These are phyloP conservation scores for Heliconius cydno DNA, from an alignment of 2,888 invertebrate genomes.

Conservation along the genomic window DNA sequence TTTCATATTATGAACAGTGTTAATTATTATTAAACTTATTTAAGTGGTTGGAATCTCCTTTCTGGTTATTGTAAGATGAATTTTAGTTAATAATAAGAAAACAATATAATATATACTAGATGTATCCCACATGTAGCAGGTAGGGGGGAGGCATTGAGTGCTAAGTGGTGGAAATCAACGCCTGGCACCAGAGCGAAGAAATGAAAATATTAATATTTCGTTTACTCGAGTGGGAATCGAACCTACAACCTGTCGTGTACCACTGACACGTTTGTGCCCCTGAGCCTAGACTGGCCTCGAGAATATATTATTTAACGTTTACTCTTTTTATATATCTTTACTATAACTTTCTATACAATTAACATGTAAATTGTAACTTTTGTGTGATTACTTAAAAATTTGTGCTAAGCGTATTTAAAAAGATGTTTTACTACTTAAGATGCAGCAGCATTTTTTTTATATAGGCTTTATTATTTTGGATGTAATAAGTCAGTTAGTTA, in stretches of 20 bases:
- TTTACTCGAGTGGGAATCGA: too few species aligned
- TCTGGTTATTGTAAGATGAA: neutral
- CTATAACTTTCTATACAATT: neutral
- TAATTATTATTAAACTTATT: constrained; percentile 52
- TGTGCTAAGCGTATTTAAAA: neutral
- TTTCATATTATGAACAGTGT: constrained; percentile 64
- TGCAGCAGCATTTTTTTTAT: neutral
- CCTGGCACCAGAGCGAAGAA: too few species aligned
- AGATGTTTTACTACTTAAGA: neutral
- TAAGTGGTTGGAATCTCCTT: neutral
- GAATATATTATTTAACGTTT: too few species aligned
- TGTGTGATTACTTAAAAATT: neutral
- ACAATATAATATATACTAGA: neutral
- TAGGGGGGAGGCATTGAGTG: too few species aligned
- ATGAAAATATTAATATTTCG: too few species aligned
- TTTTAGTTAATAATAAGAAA: neutral
- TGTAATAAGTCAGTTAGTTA: neutral
- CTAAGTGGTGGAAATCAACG: too few species aligned
- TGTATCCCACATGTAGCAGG: too few species aligned
- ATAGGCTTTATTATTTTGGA: neutral
- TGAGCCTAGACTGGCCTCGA: too few species aligned
- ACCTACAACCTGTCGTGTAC: too few species aligned
- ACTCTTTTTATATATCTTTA: neutral
- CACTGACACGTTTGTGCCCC: too few species aligned
- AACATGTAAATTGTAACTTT: neutral